Evolutionary conservation across 2,888 invertebrate species (phyloP).

Genomic region (Torymus auratus): DNA sequence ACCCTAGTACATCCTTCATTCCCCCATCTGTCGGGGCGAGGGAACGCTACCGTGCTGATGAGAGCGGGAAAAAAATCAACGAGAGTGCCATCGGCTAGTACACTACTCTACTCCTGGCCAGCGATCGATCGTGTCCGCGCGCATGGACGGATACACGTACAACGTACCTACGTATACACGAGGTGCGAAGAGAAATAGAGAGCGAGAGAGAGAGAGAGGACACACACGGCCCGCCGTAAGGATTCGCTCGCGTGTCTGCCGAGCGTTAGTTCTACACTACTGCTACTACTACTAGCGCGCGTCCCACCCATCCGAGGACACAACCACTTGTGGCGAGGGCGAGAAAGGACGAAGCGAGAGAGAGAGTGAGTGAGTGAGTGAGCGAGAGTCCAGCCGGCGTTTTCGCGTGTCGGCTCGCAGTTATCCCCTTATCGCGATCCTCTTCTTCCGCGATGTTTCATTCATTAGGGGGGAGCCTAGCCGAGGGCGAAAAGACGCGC

Average conservation of each 20-base stretch:
- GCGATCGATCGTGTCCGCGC: neutral
- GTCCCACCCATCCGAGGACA: slow-evolving; percentile 61
- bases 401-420: slow-evolving; percentile 40
- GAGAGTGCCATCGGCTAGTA: too few species aligned
- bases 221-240: neutral
- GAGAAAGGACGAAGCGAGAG: slow-evolving; percentile 20
- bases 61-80: too few species aligned
- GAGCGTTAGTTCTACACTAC: slow-evolving; percentile 7
- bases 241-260: slow-evolving; percentile 40
- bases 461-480: slow-evolving; percentile 37
- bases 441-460: slow-evolving; percentile 38
- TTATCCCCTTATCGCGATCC: slow-evolving; percentile 10
- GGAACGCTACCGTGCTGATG: too few species aligned
- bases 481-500: neutral
- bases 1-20: too few species aligned
- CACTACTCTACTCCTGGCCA: too few species aligned
- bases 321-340: slow-evolving; percentile 74
- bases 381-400: too few species aligned
- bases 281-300: neutral
- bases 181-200: neutral
- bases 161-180: slow-evolving; percentile 9
- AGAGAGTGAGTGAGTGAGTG: too few species aligned
- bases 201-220: slow-evolving; percentile 21
- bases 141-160: neutral
- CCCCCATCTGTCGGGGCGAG: too few species aligned